Percentiles rank a stretch among this genome's conserved stretches.
phyloP scores from a whole-genome alignment of 1,140 invertebrate genomes.

The Pseudomyrmex flavicornis region DNA sequence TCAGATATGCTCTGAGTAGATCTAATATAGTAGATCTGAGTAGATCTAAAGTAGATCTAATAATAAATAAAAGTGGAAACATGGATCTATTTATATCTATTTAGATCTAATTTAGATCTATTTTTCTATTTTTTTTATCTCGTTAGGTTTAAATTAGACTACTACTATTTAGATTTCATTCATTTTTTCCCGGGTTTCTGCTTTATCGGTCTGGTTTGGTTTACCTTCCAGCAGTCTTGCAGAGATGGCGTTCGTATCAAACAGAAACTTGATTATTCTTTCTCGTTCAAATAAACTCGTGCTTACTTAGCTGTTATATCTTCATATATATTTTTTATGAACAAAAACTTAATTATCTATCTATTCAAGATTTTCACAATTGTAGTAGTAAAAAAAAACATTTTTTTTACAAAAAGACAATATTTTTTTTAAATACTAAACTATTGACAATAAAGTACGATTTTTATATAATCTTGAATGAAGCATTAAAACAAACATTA shows the following conservation, averaged over 20 bases:
- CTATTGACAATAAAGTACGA: background rate
- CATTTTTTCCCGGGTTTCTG: conserved; percentile 46
- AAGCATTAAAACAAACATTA: background rate
- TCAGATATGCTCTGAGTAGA: too few species aligned
- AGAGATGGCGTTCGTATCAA: conserved; percentile 71
- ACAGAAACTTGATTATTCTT: background rate
- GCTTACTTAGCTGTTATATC: too few species aligned
- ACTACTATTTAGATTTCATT: too few species aligned
- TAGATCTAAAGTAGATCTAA: too few species aligned
- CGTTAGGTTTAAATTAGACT: too few species aligned
- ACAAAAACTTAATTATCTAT: background rate
- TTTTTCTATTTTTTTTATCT: too few species aligned
- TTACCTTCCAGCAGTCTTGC: conserved; percentile 50
- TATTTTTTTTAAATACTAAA: background rate
- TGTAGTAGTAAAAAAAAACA: background rate
- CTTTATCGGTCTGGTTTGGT: conserved; percentile 58
- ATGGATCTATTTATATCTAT: too few species aligned
- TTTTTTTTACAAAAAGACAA: background rate
- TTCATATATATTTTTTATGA: too few species aligned
- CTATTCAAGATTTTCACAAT: conserved; percentile 9
- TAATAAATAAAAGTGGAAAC: too few species aligned
- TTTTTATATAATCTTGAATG: background rate
- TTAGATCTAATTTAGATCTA: too few species aligned
- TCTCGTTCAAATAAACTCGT: too few species aligned
- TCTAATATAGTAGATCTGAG: too few species aligned